Base-by-base conservation (phyloP, 1,140 invertebrate species). In the Nixonia krombeini region DNA sequence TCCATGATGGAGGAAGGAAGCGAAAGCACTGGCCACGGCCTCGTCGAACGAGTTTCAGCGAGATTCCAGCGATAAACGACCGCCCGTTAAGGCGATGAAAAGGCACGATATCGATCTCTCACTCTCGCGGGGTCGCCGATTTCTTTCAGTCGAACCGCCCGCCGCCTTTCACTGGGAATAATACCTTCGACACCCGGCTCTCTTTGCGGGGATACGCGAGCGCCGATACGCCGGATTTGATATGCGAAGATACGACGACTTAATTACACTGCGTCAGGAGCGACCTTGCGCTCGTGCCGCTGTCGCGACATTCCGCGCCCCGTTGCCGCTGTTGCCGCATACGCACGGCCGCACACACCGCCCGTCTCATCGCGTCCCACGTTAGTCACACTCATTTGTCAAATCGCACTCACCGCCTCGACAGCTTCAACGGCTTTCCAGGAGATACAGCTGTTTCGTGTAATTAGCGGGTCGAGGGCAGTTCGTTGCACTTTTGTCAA, bases 51-150 rank as follows among this genome's bases (percentile, higher is more conserved):
- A 58, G 57, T 63, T 63, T 55, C 62, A 42, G 49, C 44, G 55
- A n/a, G n/a, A n/a, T n/a, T n/a, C n/a, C n/a, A 62, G 57, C 53
- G 53, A 51, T 62, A 18, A 53, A 68, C 47, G 65, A 58, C 46
- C 55, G 37, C 8, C 46, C 61, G 67, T 65, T 70, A 61, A 70
- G 67, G 65, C 67, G 61, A 70, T 70, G 67, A 70, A 70, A 70
- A 56, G 56, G 52, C 59, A 65, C 52, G 67, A 64, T 70, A 70
- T 70, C 59, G 64, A 70, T 70, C 67, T 70, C 44, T 26, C 15
- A 4, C 23, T n/a, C n/a, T n/a, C n/a, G n/a, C 29, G 17, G 23
- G 33, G 28, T 52, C 12, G 44, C n/a, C 40, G 56, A 61, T 52
- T 55, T 61, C 64, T 51, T 51, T 37, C 2, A 21, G 6, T 6